Base-by-base conservation (phyloP, 2,797 vertebrate genomes). In the Streptopelia turtur region DNA sequence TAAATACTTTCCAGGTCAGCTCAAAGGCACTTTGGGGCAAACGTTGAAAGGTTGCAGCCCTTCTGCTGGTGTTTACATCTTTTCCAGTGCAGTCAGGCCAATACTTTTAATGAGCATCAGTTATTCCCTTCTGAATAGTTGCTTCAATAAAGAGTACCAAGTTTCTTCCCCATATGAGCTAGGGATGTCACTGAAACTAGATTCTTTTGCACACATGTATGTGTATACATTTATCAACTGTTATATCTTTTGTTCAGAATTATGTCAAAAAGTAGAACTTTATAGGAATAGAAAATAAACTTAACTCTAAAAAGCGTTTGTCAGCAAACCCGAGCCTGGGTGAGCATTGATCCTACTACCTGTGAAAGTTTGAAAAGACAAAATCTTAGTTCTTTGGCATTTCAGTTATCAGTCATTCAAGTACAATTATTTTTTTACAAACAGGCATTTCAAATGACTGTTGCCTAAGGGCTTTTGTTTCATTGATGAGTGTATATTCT, bases 401-500 rank as follows among this genome's bases (percentile, higher is more conserved):
- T 97, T 92, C 37, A 16, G 43, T 71, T 92, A 39, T 45, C 17
- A 45, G 45, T 45, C 43, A 45, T 20, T 45, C 61, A 59, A 87
- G 27, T 71, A 13, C 11, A 82, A 33, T n/a, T 39, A 14, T 28
- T 47, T 83, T 84, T 68, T 66, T 93, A 81, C 64, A 87, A 63
- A 66, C 13, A 72, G 55, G 12, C 31, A 55, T 94, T 95, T 95
- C 16, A n/a, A 95, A 94, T 94, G 27, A 50, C 27, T 71, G 64
- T 74, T 75, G 37, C 47, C 43, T 75, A 49, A n/a, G 35, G 15
- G 9, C 7, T 81, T 95, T 71, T 69, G 7, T 83, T 92, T 91
- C 53, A 56, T 83, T 86, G 56, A 65, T 77, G 33, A 3, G 8
- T 60, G 45, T 64, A 25, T n/a, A 16, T 35, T 85, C 55, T 71